A percentile compares a stretch with the other conserved stretches of the same genome.
Evolutionary conservation across 2,888 invertebrate genomes (phyloP).

Genomic region (Protonemura montana): DNA sequence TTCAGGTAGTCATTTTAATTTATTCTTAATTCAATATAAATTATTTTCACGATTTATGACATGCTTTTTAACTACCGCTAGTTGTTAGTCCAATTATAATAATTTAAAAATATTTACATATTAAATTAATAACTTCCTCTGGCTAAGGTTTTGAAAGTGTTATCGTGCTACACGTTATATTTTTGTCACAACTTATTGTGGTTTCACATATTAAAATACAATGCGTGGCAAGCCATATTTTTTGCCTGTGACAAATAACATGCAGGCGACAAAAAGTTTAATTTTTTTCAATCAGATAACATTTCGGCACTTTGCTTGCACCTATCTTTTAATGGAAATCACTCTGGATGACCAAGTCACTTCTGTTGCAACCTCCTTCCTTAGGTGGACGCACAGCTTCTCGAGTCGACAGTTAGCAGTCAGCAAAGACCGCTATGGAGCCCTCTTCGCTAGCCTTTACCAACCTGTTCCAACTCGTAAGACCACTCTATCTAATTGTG

Average conservation of each 20-base stretch:
- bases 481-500: slow-evolving; percentile 37
- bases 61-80: background rate
- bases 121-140: slow-evolving; percentile 23
- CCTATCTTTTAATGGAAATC: slow-evolving; percentile 12
- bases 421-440: background rate
- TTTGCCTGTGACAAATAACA: background rate
- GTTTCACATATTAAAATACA: background rate
- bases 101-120: slow-evolving; percentile 33
- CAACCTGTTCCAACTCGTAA: background rate
- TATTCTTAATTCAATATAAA: background rate
- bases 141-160: background rate
- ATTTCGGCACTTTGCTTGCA: background rate
- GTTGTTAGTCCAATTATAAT: slow-evolving; percentile 27
- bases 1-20: background rate
- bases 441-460: background rate
- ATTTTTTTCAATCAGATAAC: background rate
- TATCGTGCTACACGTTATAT: background rate
- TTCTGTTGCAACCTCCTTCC: no score
- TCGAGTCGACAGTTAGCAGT: no score
- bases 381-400: no score
- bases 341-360: background rate
- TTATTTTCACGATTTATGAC: slow-evolving; percentile 7
- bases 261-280: background rate
- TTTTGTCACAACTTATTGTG: background rate
- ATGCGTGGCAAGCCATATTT: background rate